Evolutionary conservation across 2,113 vertebrate species (phyloP), one percentile per base, ranked within the genome.

Genomic region (Microtus richardsoni): DNA sequence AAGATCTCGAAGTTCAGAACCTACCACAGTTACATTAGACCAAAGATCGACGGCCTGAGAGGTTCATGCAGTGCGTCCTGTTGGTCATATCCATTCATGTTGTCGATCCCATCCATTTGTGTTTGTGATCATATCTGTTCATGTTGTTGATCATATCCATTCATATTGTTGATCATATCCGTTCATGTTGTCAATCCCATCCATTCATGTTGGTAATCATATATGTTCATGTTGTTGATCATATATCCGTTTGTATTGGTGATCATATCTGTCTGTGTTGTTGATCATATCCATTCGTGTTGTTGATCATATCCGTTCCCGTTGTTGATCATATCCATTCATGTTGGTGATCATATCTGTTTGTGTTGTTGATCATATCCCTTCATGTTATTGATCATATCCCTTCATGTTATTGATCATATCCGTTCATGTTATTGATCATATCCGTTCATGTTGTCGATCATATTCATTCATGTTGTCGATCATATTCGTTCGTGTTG

Each of bases 221-320:
- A 7, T 60, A 2, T n/a, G 39, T 78, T 60, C 68, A 33, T 58
- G 17, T 58, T 58, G 1, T 74, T 87, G 33, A 71, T 88, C 64
- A 9, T 30, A 16, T 41, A 58, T 58, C 17, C 58, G 0, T 58
- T 58, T 2, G 0, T 21, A 5, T 58, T 58, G 54, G 1, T 21
- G 54, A 58, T 58, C 54, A 19, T 21, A 58, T 58, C 19, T 5
- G 5, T 58, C 19, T 0, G 4, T 54, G 54, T 54, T 54, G 54
- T 16, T 54, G 54, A 54, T 17, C 54, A 54, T 54, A 54, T 54
- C 16, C 17, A 0, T 58, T 58, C 54, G 0, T 58, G 54, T 58
- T 58, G 5, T 17, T 58, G 54, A 58, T 17, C 54, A 58, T 58
- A 58, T 58, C 5, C 54, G 1, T 54, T 54, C 16, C 1, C 17